These are phyloP conservation scores for Herpetotheres cachinnans DNA, from an alignment of 2,113 vertebrate species.

Conservation along the genomic window DNA sequence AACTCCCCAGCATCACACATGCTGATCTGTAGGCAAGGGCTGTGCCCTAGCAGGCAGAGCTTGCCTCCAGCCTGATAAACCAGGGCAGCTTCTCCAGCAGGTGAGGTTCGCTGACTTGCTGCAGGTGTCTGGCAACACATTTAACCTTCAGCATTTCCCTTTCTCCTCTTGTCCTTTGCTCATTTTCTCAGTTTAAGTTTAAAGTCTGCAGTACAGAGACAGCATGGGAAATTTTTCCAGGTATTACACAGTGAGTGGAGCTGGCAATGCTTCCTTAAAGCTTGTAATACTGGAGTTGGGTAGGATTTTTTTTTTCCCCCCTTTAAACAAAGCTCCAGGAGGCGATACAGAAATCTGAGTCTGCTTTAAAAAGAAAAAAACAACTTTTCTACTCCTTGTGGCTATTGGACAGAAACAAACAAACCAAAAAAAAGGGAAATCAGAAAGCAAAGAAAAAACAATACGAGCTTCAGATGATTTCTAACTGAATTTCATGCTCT, in stretches of 20 bases:
- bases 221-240: not conserved
- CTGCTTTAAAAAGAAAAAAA: not conserved
- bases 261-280: not conserved
- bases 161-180: not conserved
- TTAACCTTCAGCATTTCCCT: not conserved
- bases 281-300: not conserved
- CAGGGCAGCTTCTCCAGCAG: not conserved
- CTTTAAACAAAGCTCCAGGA: not conserved
- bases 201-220: not conserved
- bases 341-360: not conserved
- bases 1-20: fast-evolving
- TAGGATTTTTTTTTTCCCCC: fast-evolving
- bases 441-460: not conserved
- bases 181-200: not conserved
- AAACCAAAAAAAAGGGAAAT: not conserved
- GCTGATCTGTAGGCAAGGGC: not conserved
- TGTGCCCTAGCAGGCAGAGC: not conserved
- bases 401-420: not conserved
- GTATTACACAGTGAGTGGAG: not conserved
- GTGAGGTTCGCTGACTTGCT: not conserved
- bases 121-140: not conserved
- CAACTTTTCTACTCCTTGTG: not conserved
- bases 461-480: not conserved
- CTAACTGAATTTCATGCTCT: not conserved
- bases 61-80: not conserved